phyloP scores from a whole-genome alignment of 2,113 vertebrate genomes.

The Triplophysa siluroides region DNA sequence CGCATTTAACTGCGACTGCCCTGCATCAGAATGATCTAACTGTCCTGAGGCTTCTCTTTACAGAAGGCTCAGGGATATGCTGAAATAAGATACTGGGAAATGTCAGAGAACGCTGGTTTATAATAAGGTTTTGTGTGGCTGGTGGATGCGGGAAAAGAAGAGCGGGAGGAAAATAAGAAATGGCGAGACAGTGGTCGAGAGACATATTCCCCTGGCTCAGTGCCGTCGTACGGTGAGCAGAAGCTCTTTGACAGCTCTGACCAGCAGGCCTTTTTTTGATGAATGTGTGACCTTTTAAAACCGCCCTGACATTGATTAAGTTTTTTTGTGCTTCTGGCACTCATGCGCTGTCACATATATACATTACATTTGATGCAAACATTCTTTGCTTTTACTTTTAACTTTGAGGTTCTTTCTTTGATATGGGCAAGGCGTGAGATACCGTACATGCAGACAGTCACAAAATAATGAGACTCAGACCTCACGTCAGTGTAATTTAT shows the following conservation, averaged over 20 bases:
- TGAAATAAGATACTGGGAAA: constrained; percentile 11
- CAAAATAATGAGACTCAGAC: constrained; percentile 9
- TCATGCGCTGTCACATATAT: background rate
- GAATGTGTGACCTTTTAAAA: constrained; percentile 46
- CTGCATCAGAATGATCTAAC: background rate
- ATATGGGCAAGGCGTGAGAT: background rate
- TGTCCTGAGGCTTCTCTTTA: constrained; percentile 5
- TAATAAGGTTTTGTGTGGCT: constrained; percentile 14
- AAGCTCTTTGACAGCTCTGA: constrained; percentile 34
- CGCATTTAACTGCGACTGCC: background rate
- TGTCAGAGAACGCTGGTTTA: constrained; percentile 6
- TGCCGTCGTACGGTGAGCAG: background rate
- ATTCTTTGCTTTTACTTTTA: constrained; percentile 29
- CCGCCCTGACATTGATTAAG: constrained; percentile 43
- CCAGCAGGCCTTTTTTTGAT: constrained; percentile 38
- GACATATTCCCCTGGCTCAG: constrained; percentile 25
- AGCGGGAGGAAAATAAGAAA: background rate
- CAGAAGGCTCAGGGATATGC: background rate
- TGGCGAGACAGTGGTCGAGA: background rate
- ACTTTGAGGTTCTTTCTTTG: background rate
- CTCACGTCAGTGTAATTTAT: background rate
- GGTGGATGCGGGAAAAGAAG: background rate
- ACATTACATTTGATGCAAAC: constrained; percentile 20
- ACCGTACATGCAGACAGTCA: background rate
- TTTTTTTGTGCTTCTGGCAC: constrained; percentile 6